Base-by-base conservation (phyloP, 2,888 invertebrate species). In the Keiferia lycopersicella region DNA sequence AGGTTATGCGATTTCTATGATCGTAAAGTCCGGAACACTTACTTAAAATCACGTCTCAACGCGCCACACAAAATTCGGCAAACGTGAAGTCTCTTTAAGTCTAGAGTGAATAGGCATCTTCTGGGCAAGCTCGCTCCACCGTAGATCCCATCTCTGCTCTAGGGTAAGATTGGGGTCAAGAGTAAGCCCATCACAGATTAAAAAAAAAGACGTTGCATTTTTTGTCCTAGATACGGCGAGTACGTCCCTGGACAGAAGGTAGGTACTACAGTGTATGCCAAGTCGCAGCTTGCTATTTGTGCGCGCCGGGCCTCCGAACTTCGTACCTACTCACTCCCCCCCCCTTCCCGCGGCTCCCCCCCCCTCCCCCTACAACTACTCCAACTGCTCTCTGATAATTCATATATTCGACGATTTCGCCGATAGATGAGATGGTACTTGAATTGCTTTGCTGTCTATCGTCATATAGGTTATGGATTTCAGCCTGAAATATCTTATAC, bases 231-330 rank as follows among this genome's bases (percentile, higher is more conserved):
- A 62, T 61, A 64, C 67, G 62, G 26, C 50, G 64, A 82, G 68
- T 88, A 64, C 88, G 82, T 73, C 83, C 81, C 87, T 87, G 87
- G 72, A 26, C 71, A 75, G 75, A 80, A 82, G 83, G 84, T 79
- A 86, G 83, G 84, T 79, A 86, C 81, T 79, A 86, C 81, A 83
- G 74, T 82, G 81, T 84, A 85, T 86, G 87, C 87, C 88, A 88
- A 88, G 82, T 86, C 86, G 84, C 86, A 87, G 87, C 80, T 86
- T 83, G 88, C 87, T 88, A 88, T 88, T 89, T 87, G 86, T 81
- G 66, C 60, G 87, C 79, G 78, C 82, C 78, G 79, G 81, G 84
- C 86, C 86, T 87, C 86, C 83, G 56, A 30, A 56, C 56, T 56
- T 56, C 56, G 34, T 56, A 85, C 80, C 82, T 82, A 84, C 82